A percentile compares a stretch with the other conserved stretches of the same genome.
Evolutionary conservation across 2,797 vertebrate genomes (phyloP).

Genomic region (Rhabdomys pumilio): DNA sequence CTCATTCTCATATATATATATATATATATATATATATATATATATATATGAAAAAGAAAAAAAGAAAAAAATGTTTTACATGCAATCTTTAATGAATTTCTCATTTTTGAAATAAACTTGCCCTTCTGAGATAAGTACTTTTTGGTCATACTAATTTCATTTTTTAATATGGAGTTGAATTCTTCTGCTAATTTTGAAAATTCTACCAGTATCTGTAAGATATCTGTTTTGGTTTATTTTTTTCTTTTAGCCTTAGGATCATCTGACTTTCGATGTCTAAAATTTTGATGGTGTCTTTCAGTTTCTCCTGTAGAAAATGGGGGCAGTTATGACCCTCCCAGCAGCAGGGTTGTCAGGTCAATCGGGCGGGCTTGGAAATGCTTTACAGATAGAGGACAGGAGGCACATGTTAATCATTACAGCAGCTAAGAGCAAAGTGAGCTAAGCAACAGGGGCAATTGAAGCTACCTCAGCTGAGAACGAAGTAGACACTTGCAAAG

Average conservation of each 20-base stretch:
- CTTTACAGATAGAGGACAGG: neutral
- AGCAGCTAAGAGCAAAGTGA: neutral
- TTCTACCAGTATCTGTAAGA: neutral
- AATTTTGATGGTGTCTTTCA: slow-evolving; percentile 4
- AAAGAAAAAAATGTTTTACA: neutral
- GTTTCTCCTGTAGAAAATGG: neutral
- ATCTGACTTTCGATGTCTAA: neutral
- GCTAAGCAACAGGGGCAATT: neutral
- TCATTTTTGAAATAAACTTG: slow-evolving; percentile 33
- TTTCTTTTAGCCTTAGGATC: neutral
- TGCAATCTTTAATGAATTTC: slow-evolving; percentile 2
- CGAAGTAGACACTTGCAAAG: slow-evolving; percentile 1
- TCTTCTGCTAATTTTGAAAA: slow-evolving; percentile 13
- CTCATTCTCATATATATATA: too few species aligned
- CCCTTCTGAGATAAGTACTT: slow-evolving; percentile 25
- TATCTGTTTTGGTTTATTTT: slow-evolving; percentile 2
- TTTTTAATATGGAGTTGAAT: neutral
- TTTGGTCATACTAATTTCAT: neutral
- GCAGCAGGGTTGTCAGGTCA: neutral
- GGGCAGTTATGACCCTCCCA: neutral
- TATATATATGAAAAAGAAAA: too few species aligned
- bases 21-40: too few species aligned
- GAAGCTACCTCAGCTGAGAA: neutral
- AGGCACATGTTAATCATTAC: neutral
- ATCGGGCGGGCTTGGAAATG: neutral